Base-by-base conservation (phyloP, 2,113 vertebrate genomes). In the Donacobius atricapilla region DNA sequence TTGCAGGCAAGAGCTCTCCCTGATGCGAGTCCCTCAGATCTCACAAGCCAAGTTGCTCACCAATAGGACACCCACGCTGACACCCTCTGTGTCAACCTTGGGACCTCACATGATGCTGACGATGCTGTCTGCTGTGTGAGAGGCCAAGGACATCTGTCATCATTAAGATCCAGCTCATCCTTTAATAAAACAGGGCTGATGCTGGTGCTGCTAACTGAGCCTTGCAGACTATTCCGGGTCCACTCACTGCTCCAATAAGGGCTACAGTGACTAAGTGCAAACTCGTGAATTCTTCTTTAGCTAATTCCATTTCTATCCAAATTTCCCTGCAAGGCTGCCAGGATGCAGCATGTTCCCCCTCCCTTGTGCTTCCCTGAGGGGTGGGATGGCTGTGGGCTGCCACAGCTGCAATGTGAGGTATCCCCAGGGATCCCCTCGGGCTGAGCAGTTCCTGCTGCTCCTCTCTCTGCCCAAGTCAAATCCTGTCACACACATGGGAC, bases 1-100 rank as follows among this genome's bases (percentile, higher is more conserved):
- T 66, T 31, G 1, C 70, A 92, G 50, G 44, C 57, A 76, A 63
- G 48, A 94, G 66, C 17, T 28, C 48, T 81, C 31, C 44, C 30
- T 44, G 48, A 23, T 4, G 20, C 1, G 1, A 72, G 33, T 15
- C 42, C 44, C 57, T 42, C 0, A 0, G 51, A 44, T 40, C n/a
- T 53, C 5, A 0, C 33, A 50, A 56, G 65, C 35, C 39, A 69
- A 71, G 60, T 1, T 65, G 56, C 22, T 45, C 60, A 69, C 39
- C 65, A 57, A 71, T 3, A 79, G 78, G 48, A 77, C 13, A 11
- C 16, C 37, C 63, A 77, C 0, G 0, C 42, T 79, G 40, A 90
- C 87, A 73, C 11, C 40, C 63, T 22, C 37, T 7, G 4, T 28
- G 54, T 64, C 72, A 83, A 13, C 24, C 40, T 40, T 1, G 9